phyloP scores from a whole-genome alignment of 2,113 vertebrate genomes.

The Nicator chloris region DNA sequence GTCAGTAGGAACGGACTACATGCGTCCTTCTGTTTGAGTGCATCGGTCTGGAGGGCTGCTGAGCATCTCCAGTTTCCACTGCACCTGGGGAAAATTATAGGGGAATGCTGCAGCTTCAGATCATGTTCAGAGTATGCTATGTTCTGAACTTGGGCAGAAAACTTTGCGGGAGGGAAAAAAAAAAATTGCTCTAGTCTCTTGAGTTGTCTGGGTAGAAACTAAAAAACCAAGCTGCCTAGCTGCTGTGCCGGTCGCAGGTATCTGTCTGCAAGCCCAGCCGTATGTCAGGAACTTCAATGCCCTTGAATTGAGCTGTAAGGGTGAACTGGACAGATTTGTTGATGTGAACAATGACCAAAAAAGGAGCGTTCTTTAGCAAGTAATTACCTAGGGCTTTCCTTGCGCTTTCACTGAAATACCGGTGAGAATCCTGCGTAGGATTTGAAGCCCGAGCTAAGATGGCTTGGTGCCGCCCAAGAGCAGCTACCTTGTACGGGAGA shows the following conservation, averaged over 20 bases:
- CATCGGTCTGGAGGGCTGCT: not conserved
- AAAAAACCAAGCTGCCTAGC: not conserved
- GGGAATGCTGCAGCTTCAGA: not conserved
- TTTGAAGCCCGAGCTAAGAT: not conserved
- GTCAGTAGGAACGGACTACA: not conserved
- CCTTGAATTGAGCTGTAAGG: not conserved
- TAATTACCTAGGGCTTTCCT: not conserved
- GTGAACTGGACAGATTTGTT: not conserved
- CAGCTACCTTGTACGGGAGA: not conserved
- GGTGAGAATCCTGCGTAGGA: not conserved
- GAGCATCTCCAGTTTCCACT: not conserved
- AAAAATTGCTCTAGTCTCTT: not conserved
- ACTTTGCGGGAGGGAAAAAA: not conserved
- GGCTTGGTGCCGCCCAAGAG: constrained; percentile 5
- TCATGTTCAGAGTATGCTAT: not conserved
- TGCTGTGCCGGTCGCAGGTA: not conserved
- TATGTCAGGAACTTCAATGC: not conserved
- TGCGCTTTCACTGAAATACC: not conserved
- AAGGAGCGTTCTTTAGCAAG: not conserved
- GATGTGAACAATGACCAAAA: not conserved
- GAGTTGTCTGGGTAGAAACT: not conserved
- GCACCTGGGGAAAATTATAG: not conserved
- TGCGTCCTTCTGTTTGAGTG: not conserved
- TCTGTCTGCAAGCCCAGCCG: not conserved
- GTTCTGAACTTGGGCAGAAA: not conserved